phyloP scores from a whole-genome alignment of 2,113 vertebrate genomes.

The Sturnus vulgaris region DNA sequence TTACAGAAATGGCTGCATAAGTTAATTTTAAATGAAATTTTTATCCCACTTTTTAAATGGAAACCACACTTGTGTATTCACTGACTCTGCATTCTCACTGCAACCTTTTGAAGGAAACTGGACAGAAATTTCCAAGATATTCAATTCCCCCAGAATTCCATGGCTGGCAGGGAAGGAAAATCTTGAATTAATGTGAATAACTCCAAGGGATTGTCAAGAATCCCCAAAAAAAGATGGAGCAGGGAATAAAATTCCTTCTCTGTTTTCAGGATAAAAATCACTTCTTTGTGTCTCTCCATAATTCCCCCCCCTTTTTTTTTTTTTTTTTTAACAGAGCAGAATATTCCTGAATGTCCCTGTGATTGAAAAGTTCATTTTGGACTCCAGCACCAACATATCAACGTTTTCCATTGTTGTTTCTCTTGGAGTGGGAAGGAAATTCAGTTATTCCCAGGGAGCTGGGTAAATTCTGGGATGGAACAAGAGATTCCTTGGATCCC shows the following conservation, averaged over 20 bases:
- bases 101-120: background rate
- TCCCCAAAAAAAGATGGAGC: background rate
- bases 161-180: background rate
- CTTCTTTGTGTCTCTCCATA: background rate
- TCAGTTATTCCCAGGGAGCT: background rate
- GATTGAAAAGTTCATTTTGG: background rate
- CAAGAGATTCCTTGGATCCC: background rate
- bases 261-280: background rate
- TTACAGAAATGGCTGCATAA: background rate
- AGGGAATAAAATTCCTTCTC: background rate
- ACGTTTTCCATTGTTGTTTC: background rate
- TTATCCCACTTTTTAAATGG: background rate
- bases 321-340: background rate
- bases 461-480: background rate
- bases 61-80: background rate
- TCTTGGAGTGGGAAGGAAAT: background rate
- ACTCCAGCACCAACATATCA: background rate
- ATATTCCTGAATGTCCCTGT: background rate
- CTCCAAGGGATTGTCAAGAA: background rate
- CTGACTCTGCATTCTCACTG: background rate
- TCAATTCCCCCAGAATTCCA: background rate
- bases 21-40: background rate
- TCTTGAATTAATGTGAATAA: background rate
- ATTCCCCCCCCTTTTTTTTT: background rate
- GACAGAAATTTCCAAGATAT: background rate